Evolutionary conservation across 2,888 invertebrate genomes (phyloP), one percentile per base, ranked within the genome.

Genomic region (Strigamia maritima): DNA sequence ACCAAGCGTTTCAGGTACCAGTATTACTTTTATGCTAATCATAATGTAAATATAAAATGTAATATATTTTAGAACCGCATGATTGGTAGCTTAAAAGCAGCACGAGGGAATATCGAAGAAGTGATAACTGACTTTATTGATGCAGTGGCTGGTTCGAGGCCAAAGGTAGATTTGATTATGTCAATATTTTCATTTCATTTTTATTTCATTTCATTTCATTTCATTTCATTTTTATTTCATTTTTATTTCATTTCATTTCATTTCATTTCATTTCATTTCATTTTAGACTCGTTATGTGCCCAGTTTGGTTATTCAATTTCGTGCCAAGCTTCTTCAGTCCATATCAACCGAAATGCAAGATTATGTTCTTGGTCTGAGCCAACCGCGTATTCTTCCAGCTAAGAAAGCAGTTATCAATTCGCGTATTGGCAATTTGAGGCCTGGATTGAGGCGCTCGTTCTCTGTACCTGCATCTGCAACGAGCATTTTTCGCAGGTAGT

Each of bases 111-210:
- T 75, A 82, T 85, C 10, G 80, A 81, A 28, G 84, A 84, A 79
- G 85, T 85, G 2, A 83, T 85, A 0, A 83, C 84, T 75, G 83
- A 84, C 76, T 83, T 85, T 83, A 81, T 84, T 26, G 83, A 84
- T 40, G 84, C 85, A 1, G 84, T 84, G 12, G 82, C 83, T 12
- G 83, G 83, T 19, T 79, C 81, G 49, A 81, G 81, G 24, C 84
- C 84, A 0, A 82, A 82, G 82, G 83, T 60, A 60, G n/a, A n/a
- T n/a, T n/a, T n/a, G n/a, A n/a, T n/a, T n/a, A n/a, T n/a, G n/a
- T n/a, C n/a, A n/a, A n/a, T n/a, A n/a, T n/a, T n/a, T 22, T 16
- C 2, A 16, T 60, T 19, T 8, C 60, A n/a, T n/a, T n/a, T n/a
- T n/a, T n/a, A 60, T 19, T 24, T 16, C 2, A 2, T 10, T n/a